Evolutionary conservation across 1,140 invertebrate species (phyloP).

Genomic region (Patella vulgata): DNA sequence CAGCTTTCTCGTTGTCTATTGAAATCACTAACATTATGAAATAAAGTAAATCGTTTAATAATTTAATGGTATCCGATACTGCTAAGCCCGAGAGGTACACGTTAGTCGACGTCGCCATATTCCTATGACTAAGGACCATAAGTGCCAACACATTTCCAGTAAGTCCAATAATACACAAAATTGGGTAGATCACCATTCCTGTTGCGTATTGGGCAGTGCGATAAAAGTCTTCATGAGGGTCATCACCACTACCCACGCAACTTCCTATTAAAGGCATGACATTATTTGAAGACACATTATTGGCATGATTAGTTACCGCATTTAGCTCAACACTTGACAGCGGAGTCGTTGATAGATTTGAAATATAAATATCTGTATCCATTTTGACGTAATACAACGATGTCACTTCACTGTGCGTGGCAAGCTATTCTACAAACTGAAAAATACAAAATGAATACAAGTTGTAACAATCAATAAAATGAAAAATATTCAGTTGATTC

Average conservation of each 20-base stretch:
- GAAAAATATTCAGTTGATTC: no score
- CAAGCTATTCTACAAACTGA: no score
- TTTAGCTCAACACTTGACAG: no score
- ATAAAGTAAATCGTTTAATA: conserved; percentile 77
- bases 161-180: conserved; percentile 77
- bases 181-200: conserved; percentile 74
- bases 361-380: no score
- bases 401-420: no score
- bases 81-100: conserved; percentile 79
- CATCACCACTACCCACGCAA: conserved; percentile 4
- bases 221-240: conserved; percentile 50
- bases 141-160: conserved; percentile 79
- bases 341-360: no score
- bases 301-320: no score
- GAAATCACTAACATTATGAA: conserved; percentile 72
- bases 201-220: conserved; percentile 58
- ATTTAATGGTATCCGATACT: conserved; percentile 79
- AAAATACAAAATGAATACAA: no score
- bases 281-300: no score
- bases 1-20: conserved; percentile 39
- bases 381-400: no score
- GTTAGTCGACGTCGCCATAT: conserved; percentile 82
- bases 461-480: no score
- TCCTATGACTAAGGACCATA: conserved; percentile 77
- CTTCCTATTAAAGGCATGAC: no score